Base-by-base conservation (phyloP, 2,113 vertebrate genomes). In the Amblyornis subalaris region DNA sequence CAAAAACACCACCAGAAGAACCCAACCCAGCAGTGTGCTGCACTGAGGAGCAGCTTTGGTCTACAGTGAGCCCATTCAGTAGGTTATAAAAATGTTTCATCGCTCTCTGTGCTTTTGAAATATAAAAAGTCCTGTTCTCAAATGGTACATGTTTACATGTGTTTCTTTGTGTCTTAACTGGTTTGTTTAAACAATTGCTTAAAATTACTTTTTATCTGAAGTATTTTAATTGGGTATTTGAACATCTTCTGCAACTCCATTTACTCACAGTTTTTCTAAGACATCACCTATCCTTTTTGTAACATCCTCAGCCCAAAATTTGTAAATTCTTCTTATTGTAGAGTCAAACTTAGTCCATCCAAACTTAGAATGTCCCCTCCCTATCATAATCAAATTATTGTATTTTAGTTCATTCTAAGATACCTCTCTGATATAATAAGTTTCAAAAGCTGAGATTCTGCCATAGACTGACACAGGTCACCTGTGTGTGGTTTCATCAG, bases 91-190 rank as follows among this genome's bases (percentile, higher is more conserved):
- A 91, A 81, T 42, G 23, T 36, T 80, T 31, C 15, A 35, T 81
- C 87, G 25, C 73, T 92, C 38, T 25, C 9, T 40, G 25, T 93
- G 31, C 54, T 85, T 64, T 29, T 93, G 85, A 95, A 93, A 81
- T 85, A 64, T 6, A 61, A 69, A 81, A 69, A 23, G 53, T 69
- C 23, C 55, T 78, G 93, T 97, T 98, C 97, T 97, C 95, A 95
- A 95, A 94, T 92, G 89, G 61, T 85, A 60, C 31, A 11, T 90
- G 36, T 88, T 88, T 72, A 40, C 45, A 18, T 92, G 28, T 66
- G 87, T 91, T 14, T 62, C 29, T 73, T 62, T 71, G 31, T 18
- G 15, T 89, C 25, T 64, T 92, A n/a, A 44, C 31, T 65, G 18
- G 36, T 89, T 76, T 47, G n/a, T 92, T 91, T 93, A 72, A 93